Evolutionary conservation across 2,888 invertebrate genomes (phyloP).

Genomic region (Amorpha juglandis): DNA sequence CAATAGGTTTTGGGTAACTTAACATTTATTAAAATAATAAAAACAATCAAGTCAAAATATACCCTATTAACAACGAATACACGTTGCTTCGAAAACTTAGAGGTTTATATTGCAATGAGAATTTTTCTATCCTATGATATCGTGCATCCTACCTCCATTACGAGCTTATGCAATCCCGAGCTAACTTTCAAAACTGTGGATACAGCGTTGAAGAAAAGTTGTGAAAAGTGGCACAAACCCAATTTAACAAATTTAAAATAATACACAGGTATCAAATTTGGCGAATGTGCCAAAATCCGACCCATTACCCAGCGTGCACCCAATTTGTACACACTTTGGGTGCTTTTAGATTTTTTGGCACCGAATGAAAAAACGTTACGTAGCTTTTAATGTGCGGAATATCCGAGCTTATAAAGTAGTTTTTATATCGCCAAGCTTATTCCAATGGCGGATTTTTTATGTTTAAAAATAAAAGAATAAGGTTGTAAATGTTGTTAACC

Average conservation of each 20-base stretch:
- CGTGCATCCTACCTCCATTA: no score
- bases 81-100: no score
- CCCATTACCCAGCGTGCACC: conserved; percentile 16
- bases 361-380: conserved; percentile 18
- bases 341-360: conserved; percentile 22
- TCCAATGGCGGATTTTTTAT: not conserved
- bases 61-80: no score
- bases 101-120: no score
- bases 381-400: conserved; percentile 17
- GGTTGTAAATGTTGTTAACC: no score
- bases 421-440: conserved; percentile 11
- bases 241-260: conserved; percentile 19
- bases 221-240: no score
- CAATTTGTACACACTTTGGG: conserved; percentile 23
- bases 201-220: not conserved
- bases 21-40: no score
- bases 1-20: no score
- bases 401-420: conserved; percentile 19
- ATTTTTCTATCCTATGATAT: no score
- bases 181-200: not conserved
- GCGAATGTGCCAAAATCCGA: conserved; percentile 12
- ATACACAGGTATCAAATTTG: conserved; percentile 21
- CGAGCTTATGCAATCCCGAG: not conserved
- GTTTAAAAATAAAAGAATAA: not conserved
- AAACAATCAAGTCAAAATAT: no score